A percentile compares a stretch with the other conserved stretches of the same genome.
Conservation (phyloP, 1,140 invertebrate species). For the Cryptotermes secundus region DNA sequence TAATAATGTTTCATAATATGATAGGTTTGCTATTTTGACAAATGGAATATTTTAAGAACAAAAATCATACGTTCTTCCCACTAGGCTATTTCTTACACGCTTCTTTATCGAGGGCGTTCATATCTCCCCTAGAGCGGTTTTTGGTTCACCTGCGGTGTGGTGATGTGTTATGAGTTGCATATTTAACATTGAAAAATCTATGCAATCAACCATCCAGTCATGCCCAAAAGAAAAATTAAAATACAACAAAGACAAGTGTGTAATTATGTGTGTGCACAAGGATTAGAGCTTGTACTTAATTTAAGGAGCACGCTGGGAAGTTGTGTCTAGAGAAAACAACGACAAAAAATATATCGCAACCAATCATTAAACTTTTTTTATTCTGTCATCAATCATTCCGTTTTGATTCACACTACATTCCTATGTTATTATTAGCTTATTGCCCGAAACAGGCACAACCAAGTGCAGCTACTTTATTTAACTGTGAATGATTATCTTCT, state of each 20-base stretch:
- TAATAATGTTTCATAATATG: too few species aligned
- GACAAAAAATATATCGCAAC: not conserved
- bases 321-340: not conserved
- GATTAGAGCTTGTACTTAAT: not conserved
- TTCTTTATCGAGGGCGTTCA: not conserved
- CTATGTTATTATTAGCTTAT: not conserved
- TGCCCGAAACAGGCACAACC: not conserved
- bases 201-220: not conserved
- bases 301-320: not conserved
- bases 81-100: too few species aligned
- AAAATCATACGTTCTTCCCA: not conserved
- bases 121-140: not conserved
- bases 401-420: not conserved
- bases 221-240: not conserved
- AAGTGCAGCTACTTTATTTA: not conserved
- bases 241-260: not conserved
- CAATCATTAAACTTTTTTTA: not conserved
- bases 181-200: not conserved
- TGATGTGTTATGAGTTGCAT: not conserved
- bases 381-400: not conserved
- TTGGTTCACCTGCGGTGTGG: not conserved
- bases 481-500: not conserved
- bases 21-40: too few species aligned
- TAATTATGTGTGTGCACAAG: not conserved
- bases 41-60: not conserved